These are phyloP conservation scores for Anarsia innoxiella DNA, from an alignment of 2,888 invertebrate species.

Conservation along the genomic window DNA sequence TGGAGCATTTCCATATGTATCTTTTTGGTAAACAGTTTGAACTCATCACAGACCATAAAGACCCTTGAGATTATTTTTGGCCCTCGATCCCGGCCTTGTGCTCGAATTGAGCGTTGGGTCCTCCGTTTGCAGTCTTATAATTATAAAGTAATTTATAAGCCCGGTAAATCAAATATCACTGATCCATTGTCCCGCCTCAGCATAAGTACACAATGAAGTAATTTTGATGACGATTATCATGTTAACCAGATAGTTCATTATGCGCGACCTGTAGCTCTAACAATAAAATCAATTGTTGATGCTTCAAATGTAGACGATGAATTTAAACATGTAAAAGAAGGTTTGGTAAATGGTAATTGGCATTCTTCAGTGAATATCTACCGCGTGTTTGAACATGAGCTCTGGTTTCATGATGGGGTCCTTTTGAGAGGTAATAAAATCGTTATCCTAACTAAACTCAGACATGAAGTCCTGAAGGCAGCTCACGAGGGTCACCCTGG, in stretches of 20 bases:
- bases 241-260: background rate
- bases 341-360: background rate
- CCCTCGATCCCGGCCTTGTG: constrained; percentile 27
- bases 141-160: constrained; percentile 25
- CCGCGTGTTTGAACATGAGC: background rate
- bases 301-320: background rate
- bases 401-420: constrained; percentile 12
- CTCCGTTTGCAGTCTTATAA: constrained; percentile 26
- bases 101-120: constrained; percentile 29
- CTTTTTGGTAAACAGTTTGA: constrained; percentile 24
- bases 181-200: constrained; percentile 23
- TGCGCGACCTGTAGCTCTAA: background rate
- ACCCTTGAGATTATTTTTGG: constrained; percentile 19
- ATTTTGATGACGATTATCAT: background rate
- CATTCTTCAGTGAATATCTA: background rate
- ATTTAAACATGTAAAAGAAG: background rate
- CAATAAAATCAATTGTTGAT: background rate
- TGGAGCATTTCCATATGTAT: constrained; percentile 14
- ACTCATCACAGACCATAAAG: constrained; percentile 27
- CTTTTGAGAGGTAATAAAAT: constrained; percentile 17
- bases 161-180: constrained; percentile 27
- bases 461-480: constrained; percentile 19
- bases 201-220: background rate
- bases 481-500: constrained; percentile 23
- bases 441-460: constrained; percentile 16